Percentiles rank a stretch among this genome's conserved stretches.
phyloP scores from a whole-genome alignment of 2,888 invertebrate species.

The Tolmerus cingulatus region DNA sequence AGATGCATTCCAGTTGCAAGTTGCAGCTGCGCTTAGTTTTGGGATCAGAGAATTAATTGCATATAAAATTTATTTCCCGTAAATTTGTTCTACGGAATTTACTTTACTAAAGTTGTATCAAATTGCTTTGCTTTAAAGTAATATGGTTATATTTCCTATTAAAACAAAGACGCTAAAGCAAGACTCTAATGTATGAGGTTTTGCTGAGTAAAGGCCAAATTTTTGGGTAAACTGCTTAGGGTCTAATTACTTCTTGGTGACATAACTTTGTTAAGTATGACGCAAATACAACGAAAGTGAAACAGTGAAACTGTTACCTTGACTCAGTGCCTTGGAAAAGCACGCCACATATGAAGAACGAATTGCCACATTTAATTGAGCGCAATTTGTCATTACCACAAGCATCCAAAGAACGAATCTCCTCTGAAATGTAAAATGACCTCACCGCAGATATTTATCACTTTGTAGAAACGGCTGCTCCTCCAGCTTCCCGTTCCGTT shows the following conservation, averaged over 20 bases:
- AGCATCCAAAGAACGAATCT: neutral
- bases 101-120: too few relatives aligned
- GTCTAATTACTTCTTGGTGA: neutral
- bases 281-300: neutral
- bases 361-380: constrained; percentile 10
- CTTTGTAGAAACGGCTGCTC: neutral
- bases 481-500: neutral
- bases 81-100: too few relatives aligned
- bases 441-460: constrained; percentile 33
- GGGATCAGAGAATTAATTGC: too few relatives aligned
- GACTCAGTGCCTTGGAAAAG: neutral
- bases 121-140: too few relatives aligned
- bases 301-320: neutral
- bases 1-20: too few relatives aligned
- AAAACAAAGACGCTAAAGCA: too few relatives aligned
- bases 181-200: too few relatives aligned
- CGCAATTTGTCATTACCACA: neutral
- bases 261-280: neutral
- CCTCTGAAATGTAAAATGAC: neutral
- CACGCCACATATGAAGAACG: neutral
- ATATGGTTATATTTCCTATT: too few relatives aligned
- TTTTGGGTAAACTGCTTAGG: neutral
- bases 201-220: neutral
- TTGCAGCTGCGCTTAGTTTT: too few relatives aligned
- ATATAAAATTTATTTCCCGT: too few relatives aligned